Evolutionary conservation across 2,113 vertebrate species (phyloP), one percentile per base, ranked within the genome.

Genomic region (Machaerirhynchus nigripectus): DNA sequence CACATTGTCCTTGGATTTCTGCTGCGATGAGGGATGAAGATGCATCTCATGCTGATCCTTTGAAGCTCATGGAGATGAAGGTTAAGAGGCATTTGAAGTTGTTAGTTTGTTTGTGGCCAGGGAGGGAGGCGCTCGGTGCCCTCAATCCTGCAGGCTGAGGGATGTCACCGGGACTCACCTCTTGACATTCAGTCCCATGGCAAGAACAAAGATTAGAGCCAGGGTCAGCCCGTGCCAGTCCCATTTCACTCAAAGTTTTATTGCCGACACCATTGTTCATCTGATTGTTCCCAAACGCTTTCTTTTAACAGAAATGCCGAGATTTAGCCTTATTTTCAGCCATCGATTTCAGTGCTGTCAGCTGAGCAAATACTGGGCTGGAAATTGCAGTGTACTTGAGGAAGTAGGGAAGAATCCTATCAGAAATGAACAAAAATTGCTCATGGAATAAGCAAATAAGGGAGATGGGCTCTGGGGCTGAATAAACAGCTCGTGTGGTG

Each of bases 31-130:
- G 84, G 81, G 89, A 91, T 92, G 89, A 74, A 92, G 91, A 50
- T 55, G 55, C 81, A 50, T n/a, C 78, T 76, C 91, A 50, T 49
- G 87, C 77, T 91, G 93, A 81, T 94, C 91, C 94, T 91, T 81
- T 89, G 94, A 92, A 95, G 94, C 95, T 91, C 89, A 71, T 84
- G 91, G 93, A 95, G 94, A 95, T 96, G 95, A 94, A 95, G 94
- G 91, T 91, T 87, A 87, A 89, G 91, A 95, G 65, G 91, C 94
- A 91, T 95, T 95, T 96, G 93, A 84, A 96, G 91, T 7, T 91
- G 89, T 93, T 90, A 65, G 95, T 84, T 93, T 93, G 91, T 95
- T 82, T 92, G 94, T 71, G 91, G 95, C 47, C 80, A 8, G 87
- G 64, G 60, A 89, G 90, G 93, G 78, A 56, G 77, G 35, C 3